Percentiles rank a stretch among this genome's conserved stretches.
Evolutionary conservation across 1,140 invertebrate genomes (phyloP).

Genomic region (Littorina saxatilis): DNA sequence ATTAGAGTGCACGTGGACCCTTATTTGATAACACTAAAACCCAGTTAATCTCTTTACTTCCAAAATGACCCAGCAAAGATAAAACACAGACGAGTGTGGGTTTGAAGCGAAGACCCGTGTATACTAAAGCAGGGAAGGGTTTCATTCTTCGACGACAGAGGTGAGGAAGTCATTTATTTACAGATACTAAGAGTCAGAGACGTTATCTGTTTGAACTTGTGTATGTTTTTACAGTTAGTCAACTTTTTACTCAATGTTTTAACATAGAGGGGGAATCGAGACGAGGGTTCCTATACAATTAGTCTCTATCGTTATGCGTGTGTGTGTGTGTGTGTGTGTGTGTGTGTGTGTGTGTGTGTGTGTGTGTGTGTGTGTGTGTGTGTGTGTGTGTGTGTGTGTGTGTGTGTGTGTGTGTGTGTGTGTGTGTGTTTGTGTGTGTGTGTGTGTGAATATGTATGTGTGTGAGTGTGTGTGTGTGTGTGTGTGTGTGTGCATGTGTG

Average conservation of each 20-base stretch:
- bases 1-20: neutral
- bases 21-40: neutral
- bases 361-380: neutral
- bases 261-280: no score
- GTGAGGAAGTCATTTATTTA: neutral
- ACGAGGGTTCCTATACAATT: neutral
- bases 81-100: neutral
- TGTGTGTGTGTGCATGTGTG: slow-evolving; percentile 19
- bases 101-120: neutral
- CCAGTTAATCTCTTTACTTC: neutral
- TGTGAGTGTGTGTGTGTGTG: neutral
- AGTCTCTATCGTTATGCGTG: neutral
- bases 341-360: neutral
- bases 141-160: neutral
- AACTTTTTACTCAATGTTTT: no score
- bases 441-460: neutral
- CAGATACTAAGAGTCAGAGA: no score
- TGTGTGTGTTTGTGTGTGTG: neutral
- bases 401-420: slow-evolving; percentile 5
- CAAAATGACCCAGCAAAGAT: neutral
- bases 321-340: neutral
- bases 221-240: no score
- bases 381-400: neutral
- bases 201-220: no score
- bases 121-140: neutral